phyloP scores from a whole-genome alignment of 2,888 invertebrate genomes.

The Aphodius sticticus region DNA sequence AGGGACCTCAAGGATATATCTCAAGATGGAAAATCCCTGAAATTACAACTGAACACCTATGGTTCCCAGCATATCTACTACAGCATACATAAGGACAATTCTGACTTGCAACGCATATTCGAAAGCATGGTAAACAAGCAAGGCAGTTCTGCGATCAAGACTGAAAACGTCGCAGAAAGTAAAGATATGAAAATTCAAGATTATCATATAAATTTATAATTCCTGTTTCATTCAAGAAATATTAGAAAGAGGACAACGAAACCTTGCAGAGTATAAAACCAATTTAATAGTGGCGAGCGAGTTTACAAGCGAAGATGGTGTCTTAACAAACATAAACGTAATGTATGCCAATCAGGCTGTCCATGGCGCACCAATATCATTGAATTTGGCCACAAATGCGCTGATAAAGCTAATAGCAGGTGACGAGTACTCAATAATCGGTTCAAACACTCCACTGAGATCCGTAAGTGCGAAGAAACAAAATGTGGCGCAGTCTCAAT shows the following conservation, averaged over 20 bases:
- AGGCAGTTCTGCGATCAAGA: slow-evolving; percentile 20
- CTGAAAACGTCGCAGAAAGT: slow-evolving; percentile 36
- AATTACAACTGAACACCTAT: slow-evolving; percentile 24
- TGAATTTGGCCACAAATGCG: slow-evolving; percentile 63
- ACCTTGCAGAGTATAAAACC: slow-evolving; percentile 60
- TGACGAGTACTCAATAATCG: slow-evolving; percentile 52
- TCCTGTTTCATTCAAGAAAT: slow-evolving; percentile 52
- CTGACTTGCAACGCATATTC: slow-evolving; percentile 8
- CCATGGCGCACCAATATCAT: slow-evolving; percentile 63
- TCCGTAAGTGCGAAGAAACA: slow-evolving; percentile 36
- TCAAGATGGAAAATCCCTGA: slow-evolving; percentile 30
- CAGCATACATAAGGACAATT: not conserved
- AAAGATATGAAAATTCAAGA: not conserved
- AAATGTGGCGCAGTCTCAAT: slow-evolving; percentile 46
- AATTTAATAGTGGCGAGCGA: slow-evolving; percentile 62
- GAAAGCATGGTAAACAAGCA: slow-evolving; percentile 5
- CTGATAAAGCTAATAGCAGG: slow-evolving; percentile 56
- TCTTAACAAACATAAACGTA: slow-evolving; percentile 44
- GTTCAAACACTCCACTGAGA: slow-evolving; percentile 54
- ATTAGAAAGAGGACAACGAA: slow-evolving; percentile 54
- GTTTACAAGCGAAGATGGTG: slow-evolving; percentile 51
- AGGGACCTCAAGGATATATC: slow-evolving; percentile 22
- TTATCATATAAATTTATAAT: not conserved
- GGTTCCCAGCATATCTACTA: slow-evolving; percentile 31
- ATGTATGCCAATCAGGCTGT: slow-evolving; percentile 61